phyloP scores from a whole-genome alignment of 1,140 invertebrate genomes.

The Aphaenogaster floridana region DNA sequence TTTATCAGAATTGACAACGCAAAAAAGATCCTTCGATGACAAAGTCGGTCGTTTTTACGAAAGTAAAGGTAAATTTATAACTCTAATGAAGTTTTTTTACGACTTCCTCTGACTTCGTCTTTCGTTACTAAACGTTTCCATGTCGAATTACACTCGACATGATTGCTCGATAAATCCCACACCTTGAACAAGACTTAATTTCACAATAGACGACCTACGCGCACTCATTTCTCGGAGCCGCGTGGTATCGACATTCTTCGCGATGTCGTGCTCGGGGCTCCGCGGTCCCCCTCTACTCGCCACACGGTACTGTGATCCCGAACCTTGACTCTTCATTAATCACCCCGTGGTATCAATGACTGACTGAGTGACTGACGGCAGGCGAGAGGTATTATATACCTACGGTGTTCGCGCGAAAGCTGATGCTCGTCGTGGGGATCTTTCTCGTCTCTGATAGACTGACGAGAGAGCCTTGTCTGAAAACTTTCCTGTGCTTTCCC shows the following conservation, averaged over 20 bases:
- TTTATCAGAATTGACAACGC: not conserved
- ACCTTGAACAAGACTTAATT: conserved; percentile 54
- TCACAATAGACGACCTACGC: conserved; percentile 64
- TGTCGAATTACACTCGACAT: conserved; percentile 54
- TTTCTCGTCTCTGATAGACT: conserved; percentile 58
- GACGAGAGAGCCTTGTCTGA: conserved; percentile 59
- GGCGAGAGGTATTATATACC: conserved; percentile 84
- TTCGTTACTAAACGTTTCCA: conserved; percentile 23
- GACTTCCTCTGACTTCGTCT: not conserved
- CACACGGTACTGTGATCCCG: conserved; percentile 83
- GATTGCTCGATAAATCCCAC: conserved; percentile 54
- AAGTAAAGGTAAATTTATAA: not conserved
- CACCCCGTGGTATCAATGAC: conserved; percentile 86
- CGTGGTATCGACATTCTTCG: conserved; percentile 83
- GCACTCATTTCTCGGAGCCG: conserved; percentile 66
- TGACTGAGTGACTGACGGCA: conserved; percentile 86
- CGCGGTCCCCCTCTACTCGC: conserved; percentile 70
- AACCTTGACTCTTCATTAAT: conserved; percentile 87
- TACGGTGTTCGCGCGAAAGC: conserved; percentile 77
- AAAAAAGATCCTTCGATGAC: not conserved
- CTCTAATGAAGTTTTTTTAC: not conserved
- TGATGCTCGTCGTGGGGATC: conserved; percentile 75
- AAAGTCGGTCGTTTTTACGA: not conserved
- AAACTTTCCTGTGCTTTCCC: conserved; percentile 47
- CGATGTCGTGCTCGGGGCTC: conserved; percentile 78